These are phyloP conservation scores for Campylorhamphus procurvoides DNA, from an alignment of 2,113 vertebrate genomes.

Conservation along the genomic window DNA sequence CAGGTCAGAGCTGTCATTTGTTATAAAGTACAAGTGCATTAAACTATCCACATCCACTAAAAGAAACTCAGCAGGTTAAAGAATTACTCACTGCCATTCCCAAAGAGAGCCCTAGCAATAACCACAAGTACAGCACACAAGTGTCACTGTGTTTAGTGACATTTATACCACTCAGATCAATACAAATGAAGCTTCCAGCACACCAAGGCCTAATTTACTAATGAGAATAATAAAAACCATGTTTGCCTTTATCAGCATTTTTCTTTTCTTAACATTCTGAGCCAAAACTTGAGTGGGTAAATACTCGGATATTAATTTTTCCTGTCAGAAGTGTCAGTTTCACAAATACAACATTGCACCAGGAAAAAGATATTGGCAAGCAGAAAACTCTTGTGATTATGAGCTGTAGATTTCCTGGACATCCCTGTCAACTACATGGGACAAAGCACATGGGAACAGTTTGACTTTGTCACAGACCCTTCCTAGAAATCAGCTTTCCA, in stretches of 20 bases:
- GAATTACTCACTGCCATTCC: neutral
- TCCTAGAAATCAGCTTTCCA: neutral
- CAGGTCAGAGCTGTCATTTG: slow-evolving; percentile 42
- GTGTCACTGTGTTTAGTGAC: neutral
- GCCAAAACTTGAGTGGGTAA: neutral
- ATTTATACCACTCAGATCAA: neutral
- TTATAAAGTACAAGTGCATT: neutral
- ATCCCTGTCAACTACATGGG: neutral
- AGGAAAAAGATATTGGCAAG: neutral
- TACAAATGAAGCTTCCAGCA: neutral
- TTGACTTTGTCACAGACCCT: neutral
- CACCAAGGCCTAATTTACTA: neutral
- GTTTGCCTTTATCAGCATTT: neutral
- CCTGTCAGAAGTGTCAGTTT: neutral
- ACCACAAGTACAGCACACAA: neutral
- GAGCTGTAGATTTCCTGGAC: neutral
- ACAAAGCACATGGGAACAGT: neutral
- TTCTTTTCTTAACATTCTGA: neutral
- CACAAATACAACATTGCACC: neutral
- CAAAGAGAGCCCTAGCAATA: neutral
- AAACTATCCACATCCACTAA: neutral
- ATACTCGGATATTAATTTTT: neutral
- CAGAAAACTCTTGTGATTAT: neutral
- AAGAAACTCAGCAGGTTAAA: neutral
- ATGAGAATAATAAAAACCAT: neutral